Conservation (phyloP, 2,888 invertebrate species). For the Morpho achilles region DNA sequence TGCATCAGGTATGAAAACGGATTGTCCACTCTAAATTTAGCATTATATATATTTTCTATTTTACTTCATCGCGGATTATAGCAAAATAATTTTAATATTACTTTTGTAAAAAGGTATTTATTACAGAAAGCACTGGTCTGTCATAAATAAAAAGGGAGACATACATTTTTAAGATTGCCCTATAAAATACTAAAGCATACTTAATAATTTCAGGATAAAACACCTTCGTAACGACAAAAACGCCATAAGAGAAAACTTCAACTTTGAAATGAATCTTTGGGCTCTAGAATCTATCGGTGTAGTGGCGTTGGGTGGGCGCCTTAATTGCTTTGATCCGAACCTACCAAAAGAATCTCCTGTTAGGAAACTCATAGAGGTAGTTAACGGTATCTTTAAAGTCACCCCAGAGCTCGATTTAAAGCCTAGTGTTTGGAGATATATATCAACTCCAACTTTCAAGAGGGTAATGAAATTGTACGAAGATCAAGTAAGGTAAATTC, state of each 20-base stretch:
- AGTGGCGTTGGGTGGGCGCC: slow-evolving; percentile 50
- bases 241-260: slow-evolving; percentile 75
- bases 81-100: too few species aligned
- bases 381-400: slow-evolving; percentile 44
- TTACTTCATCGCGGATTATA: too few species aligned
- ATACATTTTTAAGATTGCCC: too few species aligned
- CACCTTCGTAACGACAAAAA: slow-evolving; percentile 41
- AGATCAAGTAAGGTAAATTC: slow-evolving; percentile 44
- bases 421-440: slow-evolving; percentile 46
- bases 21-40: too few species aligned
- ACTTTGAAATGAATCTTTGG: slow-evolving; percentile 79
- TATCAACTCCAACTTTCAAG: slow-evolving; percentile 44
- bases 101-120: slow-evolving; percentile 52
- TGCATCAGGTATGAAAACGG: too few species aligned
- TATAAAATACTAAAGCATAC: too few species aligned
- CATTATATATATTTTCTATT: too few species aligned
- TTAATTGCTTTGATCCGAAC: slow-evolving; percentile 41
- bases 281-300: slow-evolving; percentile 74
- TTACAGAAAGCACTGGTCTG: background rate
- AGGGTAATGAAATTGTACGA: slow-evolving; percentile 50
- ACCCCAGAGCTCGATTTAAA: slow-evolving; percentile 46
- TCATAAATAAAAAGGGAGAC: too few species aligned
- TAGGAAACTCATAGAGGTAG: slow-evolving; percentile 42
- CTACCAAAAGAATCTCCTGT: slow-evolving; percentile 38
- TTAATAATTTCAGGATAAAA: background rate